Percentiles rank a stretch among this genome's conserved stretches.
These are phyloP conservation scores for Acrocyrtus sp. DNA, from an alignment of 2,888 invertebrate species.

Conservation along the genomic window DNA sequence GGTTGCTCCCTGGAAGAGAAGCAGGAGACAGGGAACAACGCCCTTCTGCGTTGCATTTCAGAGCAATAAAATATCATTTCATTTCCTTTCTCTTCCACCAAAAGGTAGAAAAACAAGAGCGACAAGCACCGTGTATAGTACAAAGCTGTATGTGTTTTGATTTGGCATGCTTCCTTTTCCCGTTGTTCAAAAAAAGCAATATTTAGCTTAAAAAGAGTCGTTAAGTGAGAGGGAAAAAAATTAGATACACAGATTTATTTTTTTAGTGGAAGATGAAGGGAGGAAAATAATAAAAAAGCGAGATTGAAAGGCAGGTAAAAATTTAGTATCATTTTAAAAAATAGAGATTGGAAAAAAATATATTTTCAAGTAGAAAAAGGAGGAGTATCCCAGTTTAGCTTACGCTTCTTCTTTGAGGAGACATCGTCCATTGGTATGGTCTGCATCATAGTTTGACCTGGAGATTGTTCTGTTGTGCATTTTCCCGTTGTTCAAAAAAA, in stretches of 20 bases:
- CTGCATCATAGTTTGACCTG: conserved; percentile 40
- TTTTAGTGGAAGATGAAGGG: too few relatives aligned
- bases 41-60: conserved; percentile 24
- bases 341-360: neutral
- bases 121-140: neutral
- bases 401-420: conserved; percentile 42
- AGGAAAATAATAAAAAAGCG: neutral
- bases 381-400: conserved; percentile 2
- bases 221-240: too few relatives aligned
- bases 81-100: conserved; percentile 37
- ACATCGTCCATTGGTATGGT: conserved; percentile 45
- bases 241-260: too few relatives aligned
- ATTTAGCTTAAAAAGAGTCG: too few relatives aligned
- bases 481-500: conserved; percentile 48
- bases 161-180: conserved; percentile 54
- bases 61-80: conserved; percentile 33
- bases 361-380: too few relatives aligned
- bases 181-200: conserved; percentile 41
- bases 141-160: conserved; percentile 29
- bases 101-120: conserved; percentile 14
- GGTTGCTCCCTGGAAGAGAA: conserved; percentile 30
- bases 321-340: neutral
- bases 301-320: neutral
- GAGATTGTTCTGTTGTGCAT: conserved; percentile 32
- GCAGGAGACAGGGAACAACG: conserved; percentile 43